phyloP scores from a whole-genome alignment of 1,140 invertebrate species.

The Pachypeltis micranthus region DNA sequence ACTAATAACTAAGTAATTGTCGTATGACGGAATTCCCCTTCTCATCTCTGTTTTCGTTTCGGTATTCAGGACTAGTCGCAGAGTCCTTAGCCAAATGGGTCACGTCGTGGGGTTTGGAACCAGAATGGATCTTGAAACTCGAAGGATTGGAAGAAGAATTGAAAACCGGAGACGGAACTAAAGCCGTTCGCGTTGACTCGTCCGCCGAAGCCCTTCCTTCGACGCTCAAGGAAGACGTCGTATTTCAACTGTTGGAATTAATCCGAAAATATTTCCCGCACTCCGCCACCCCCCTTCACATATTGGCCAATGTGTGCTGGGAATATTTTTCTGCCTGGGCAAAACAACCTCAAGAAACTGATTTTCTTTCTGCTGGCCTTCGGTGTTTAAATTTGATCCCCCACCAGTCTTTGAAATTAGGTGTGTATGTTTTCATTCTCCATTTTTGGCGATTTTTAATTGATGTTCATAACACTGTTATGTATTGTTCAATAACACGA shows the following conservation, averaged over 20 bases:
- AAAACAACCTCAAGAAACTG: constrained; percentile 56
- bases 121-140: constrained; percentile 16
- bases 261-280: constrained; percentile 68
- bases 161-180: constrained; percentile 22
- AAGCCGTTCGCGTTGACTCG: constrained; percentile 20
- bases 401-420: constrained; percentile 35
- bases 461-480: too few species aligned
- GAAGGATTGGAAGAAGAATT: constrained; percentile 4
- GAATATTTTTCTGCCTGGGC: constrained; percentile 78
- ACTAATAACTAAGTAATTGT: too few species aligned
- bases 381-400: constrained; percentile 47
- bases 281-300: constrained; percentile 61
- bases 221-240: constrained; percentile 17
- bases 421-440: background rate
- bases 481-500: too few species aligned
- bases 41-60: too few species aligned
- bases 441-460: background rate
- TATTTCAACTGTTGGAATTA: constrained; percentile 36
- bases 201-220: constrained; percentile 27
- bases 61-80: constrained; percentile 31
- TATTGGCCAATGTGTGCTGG: constrained; percentile 79
- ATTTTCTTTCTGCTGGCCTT: constrained; percentile 49
- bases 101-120: constrained; percentile 18
- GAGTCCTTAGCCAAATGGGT: constrained; percentile 70
- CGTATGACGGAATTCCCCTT: too few species aligned